A percentile compares a stretch with the other conserved stretches of the same genome.
phyloP scores from a whole-genome alignment of 2,113 vertebrate genomes.

The Thomomys bottae region DNA sequence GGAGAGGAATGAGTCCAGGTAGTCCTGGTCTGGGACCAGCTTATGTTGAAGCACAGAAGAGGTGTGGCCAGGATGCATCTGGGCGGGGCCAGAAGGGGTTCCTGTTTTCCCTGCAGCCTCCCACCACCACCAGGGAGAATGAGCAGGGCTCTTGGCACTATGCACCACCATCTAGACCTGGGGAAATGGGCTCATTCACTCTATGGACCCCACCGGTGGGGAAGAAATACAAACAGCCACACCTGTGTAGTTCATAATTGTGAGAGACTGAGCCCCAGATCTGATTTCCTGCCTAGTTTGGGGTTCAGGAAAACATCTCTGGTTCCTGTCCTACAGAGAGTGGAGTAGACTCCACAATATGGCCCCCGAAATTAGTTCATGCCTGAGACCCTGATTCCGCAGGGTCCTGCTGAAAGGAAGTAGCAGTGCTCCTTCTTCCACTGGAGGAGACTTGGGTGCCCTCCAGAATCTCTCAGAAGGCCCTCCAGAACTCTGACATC shows the following conservation, averaged over 20 bases:
- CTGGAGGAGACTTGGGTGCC: neutral
- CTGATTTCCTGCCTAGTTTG: neutral
- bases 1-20: neutral
- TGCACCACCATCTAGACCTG: neutral
- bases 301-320: neutral
- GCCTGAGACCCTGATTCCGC: neutral
- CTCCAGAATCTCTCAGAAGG: neutral
- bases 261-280: neutral
- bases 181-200: neutral
- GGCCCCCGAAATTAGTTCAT: neutral
- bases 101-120: neutral
- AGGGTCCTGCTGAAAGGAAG: too few relatives aligned
- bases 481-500: neutral
- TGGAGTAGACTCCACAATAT: neutral
- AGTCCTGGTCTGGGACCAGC: neutral
- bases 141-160: neutral
- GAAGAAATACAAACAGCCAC: neutral
- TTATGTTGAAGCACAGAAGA: neutral
- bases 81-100: accelerated
- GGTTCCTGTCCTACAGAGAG: neutral
- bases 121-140: neutral
- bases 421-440: too few relatives aligned
- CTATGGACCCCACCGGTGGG: neutral
- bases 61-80: accelerated
- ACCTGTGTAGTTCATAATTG: neutral